Evolutionary conservation across 1,140 invertebrate genomes (phyloP).

Genomic region (Drosophila trapezifrons): DNA sequence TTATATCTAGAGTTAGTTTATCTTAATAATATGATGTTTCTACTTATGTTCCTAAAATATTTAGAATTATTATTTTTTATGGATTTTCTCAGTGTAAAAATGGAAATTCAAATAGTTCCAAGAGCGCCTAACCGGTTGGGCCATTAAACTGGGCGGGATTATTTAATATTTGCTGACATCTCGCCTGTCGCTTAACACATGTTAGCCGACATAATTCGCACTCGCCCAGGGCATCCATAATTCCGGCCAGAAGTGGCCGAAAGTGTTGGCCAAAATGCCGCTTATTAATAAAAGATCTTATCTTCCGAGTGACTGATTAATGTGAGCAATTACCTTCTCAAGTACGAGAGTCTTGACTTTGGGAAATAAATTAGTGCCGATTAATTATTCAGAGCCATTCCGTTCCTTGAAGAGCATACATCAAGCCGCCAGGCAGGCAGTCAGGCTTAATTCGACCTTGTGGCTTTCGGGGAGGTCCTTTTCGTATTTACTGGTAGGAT

Average conservation of each 20-base stretch:
- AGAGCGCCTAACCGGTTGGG: slow-evolving; percentile 43
- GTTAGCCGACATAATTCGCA: slow-evolving; percentile 46
- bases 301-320: slow-evolving; percentile 56
- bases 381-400: slow-evolving; percentile 55
- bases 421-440: neutral
- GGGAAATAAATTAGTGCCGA: slow-evolving; percentile 58
- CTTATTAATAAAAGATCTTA: slow-evolving; percentile 48
- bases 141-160: slow-evolving; percentile 27
- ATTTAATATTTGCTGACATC: slow-evolving; percentile 47
- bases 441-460: slow-evolving; percentile 26
- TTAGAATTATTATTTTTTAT: too few relatives aligned
- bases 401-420: slow-evolving; percentile 3
- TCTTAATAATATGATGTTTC: too few relatives aligned
- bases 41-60: too few relatives aligned
- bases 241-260: slow-evolving; percentile 17
- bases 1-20: too few relatives aligned
- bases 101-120: slow-evolving; percentile 11
- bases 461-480: slow-evolving; percentile 15
- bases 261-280: slow-evolving; percentile 22
- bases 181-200: slow-evolving; percentile 42
- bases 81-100: neutral
- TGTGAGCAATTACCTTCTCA: slow-evolving; percentile 53
- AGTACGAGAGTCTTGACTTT: slow-evolving; percentile 35
- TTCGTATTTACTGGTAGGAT: neutral
- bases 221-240: slow-evolving; percentile 36